A percentile compares a stretch with the other conserved stretches of the same genome.
phyloP scores from a whole-genome alignment of 2,113 vertebrate genomes.

The Dermatemys mawii region DNA sequence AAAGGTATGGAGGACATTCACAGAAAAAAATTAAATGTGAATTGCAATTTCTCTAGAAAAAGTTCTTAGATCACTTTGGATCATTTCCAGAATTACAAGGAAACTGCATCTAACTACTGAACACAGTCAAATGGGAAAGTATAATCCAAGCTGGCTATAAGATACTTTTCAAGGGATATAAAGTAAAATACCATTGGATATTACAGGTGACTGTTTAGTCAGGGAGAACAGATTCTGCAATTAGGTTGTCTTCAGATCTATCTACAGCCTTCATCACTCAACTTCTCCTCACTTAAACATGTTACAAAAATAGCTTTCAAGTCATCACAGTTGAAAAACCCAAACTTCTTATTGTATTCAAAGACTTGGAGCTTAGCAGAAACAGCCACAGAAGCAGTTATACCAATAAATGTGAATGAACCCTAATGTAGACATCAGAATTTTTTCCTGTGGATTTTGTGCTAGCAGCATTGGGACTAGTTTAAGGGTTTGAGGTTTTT shows the following conservation, averaged over 20 bases:
- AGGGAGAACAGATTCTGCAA: neutral
- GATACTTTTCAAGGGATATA: neutral
- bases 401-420: neutral
- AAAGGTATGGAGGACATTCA: neutral
- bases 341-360: neutral
- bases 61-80: neutral
- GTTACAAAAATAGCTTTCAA: slow-evolving; percentile 13
- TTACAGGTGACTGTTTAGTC: neutral
- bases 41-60: neutral
- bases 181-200: neutral
- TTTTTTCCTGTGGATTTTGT: neutral
- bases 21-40: neutral
- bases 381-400: neutral
- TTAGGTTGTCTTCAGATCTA: neutral
- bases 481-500: neutral
- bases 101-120: neutral
- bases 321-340: neutral
- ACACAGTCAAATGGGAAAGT: neutral
- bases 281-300: neutral
- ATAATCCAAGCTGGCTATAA: neutral
- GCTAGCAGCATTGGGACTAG: neutral
- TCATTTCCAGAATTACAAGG: neutral
- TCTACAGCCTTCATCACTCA: neutral
- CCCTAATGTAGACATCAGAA: neutral
- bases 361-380: neutral